Percentiles rank a stretch among this genome's conserved stretches.
Conservation (phyloP, 2,888 invertebrate genomes). For the Byasa hedistus region DNA sequence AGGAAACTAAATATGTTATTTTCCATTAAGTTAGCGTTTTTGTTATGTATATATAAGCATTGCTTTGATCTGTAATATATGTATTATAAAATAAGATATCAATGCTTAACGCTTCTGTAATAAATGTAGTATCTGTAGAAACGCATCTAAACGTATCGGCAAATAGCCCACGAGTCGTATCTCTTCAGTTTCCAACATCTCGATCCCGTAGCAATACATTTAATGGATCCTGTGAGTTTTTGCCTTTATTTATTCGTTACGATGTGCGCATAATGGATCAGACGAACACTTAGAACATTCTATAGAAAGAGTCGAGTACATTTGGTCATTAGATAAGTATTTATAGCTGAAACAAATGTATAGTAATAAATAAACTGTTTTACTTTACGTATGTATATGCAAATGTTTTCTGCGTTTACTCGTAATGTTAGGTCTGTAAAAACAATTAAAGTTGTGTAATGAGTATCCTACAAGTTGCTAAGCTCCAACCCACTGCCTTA, state of each 20-base stretch:
- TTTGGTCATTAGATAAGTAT: conserved; percentile 32
- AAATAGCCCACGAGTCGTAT: conserved; percentile 36
- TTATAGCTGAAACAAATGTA: conserved; percentile 26
- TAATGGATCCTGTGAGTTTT: conserved; percentile 78
- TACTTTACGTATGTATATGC: background rate
- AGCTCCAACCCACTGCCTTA: conserved; percentile 54
- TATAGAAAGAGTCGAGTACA: conserved; percentile 43
- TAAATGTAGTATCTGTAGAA: background rate
- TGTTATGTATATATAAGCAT: background rate
- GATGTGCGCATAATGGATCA: conserved; percentile 77
- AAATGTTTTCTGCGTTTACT: background rate
- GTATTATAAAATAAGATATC: background rate
- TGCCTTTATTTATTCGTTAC: conserved; percentile 77
- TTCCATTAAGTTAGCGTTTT: background rate
- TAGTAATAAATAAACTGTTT: conserved; percentile 17
- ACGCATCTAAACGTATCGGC: conserved; percentile 9
- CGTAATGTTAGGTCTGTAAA: conserved; percentile 44
- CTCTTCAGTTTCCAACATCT: conserved; percentile 54
- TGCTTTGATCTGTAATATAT: background rate
- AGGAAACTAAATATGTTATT: background rate
- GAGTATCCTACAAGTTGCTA: conserved; percentile 55
- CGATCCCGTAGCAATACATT: conserved; percentile 68
- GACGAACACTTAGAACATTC: conserved; percentile 67
- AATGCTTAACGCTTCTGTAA: background rate
- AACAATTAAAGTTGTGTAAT: conserved; percentile 73